phyloP scores from a whole-genome alignment of 2,888 invertebrate genomes.

The Scaptomyza reducta region DNA sequence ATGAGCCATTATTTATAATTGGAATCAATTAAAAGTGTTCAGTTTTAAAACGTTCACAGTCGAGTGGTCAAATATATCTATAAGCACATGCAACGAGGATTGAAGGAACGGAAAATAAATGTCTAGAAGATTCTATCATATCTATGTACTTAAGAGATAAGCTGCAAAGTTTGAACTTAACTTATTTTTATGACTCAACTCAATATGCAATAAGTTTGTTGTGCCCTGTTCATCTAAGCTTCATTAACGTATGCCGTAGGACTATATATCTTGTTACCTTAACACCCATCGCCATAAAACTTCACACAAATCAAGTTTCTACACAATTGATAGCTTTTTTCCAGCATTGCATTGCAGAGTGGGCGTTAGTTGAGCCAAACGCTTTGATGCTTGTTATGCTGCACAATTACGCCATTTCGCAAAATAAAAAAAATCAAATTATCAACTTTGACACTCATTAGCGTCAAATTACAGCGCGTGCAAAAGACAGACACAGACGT shows the following conservation, averaged over 20 bases:
- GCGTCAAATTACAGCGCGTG: constrained; percentile 74
- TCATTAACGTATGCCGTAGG: neutral
- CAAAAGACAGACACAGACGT: constrained; percentile 28
- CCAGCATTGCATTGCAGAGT: constrained; percentile 1
- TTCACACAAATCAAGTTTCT: neutral
- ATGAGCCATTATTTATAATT: neutral
- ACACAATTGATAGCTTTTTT: neutral
- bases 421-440: constrained; percentile 64
- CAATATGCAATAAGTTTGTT: too few species aligned
- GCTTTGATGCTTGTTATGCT: constrained; percentile 10
- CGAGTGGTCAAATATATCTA: too few species aligned
- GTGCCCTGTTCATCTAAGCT: too few species aligned
- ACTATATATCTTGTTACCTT: neutral
- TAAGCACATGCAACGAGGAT: too few species aligned
- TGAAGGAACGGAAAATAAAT: too few species aligned
- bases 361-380: constrained; percentile 22
- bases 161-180: too few species aligned
- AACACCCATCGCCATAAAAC: neutral
- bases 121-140: too few species aligned
- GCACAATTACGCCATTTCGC: constrained; percentile 69
- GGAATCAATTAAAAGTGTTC: too few species aligned
- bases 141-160: too few species aligned
- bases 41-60: too few species aligned
- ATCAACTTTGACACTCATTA: constrained; percentile 80
- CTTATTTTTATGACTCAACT: too few species aligned